These are phyloP conservation scores for Caenorhabditis remanei DNA, from an alignment of 1,140 invertebrate genomes.

Conservation along the genomic window DNA sequence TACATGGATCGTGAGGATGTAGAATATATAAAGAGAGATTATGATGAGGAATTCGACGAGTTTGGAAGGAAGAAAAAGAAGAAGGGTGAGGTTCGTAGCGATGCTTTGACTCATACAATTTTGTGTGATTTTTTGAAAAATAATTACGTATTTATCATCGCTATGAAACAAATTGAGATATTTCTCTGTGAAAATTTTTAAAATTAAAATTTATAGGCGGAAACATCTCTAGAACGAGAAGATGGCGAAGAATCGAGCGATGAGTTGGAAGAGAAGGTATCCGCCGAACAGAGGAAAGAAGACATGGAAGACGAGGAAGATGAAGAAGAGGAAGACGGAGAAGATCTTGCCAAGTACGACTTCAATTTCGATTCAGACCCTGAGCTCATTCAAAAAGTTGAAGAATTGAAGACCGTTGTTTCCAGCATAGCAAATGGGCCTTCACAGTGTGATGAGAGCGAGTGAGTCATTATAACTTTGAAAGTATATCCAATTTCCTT, in stretches of 20 bases:
- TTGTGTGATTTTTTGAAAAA: neutral
- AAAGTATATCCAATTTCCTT: neutral
- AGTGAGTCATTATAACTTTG: constrained; percentile 19
- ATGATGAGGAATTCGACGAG: constrained; percentile 91
- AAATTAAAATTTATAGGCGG: neutral
- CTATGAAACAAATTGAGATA: neutral
- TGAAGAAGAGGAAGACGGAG: constrained; percentile 76
- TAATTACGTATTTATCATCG: too few relatives aligned
- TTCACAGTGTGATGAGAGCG: constrained; percentile 46
- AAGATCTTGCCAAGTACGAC: constrained; percentile 78
- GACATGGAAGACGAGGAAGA: constrained; percentile 78
- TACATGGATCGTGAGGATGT: constrained; percentile 93
- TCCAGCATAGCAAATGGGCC: neutral
- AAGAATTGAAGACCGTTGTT: constrained; percentile 52
- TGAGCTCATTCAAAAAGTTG: constrained; percentile 56
- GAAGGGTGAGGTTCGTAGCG: constrained; percentile 68
- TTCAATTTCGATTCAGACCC: constrained; percentile 62
- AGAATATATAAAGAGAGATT: constrained; percentile 85
- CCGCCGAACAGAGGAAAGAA: constrained; percentile 57
- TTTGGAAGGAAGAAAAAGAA: constrained; percentile 91
- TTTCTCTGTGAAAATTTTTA: neutral
- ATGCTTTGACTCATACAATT: neutral
- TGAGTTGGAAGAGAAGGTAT: constrained; percentile 52
- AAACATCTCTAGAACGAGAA: constrained; percentile 39
- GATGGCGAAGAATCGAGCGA: constrained; percentile 76